These are phyloP conservation scores for Drosophila anomelani DNA, from an alignment of 2,888 invertebrate genomes.

Conservation along the genomic window DNA sequence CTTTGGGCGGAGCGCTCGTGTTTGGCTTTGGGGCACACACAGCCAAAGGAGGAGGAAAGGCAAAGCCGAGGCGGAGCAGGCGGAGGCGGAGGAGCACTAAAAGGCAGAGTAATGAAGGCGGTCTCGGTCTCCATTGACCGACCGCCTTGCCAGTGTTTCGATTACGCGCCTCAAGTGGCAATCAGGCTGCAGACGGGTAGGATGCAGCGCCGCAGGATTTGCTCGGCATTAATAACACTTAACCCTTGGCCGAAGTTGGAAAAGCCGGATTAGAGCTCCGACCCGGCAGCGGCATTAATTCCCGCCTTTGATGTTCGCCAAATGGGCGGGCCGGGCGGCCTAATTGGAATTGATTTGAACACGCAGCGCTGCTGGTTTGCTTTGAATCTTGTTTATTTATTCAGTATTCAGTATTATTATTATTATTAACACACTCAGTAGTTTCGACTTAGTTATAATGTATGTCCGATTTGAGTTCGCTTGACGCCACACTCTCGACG, in stretches of 20 bases:
- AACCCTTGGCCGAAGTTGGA: slow-evolving; percentile 29
- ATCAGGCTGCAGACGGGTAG: slow-evolving; percentile 46
- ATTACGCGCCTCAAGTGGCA: slow-evolving; percentile 52
- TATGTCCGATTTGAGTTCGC: slow-evolving; percentile 63
- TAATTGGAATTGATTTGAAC: slow-evolving; percentile 53
- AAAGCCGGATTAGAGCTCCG: slow-evolving; percentile 11
- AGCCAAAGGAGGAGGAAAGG: not conserved
- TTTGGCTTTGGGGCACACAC: slow-evolving; percentile 37
- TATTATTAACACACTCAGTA: slow-evolving; percentile 79
- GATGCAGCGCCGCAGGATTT: slow-evolving; percentile 37
- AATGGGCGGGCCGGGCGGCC: not conserved
- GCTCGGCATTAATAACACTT: slow-evolving; percentile 64
- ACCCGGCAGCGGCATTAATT: slow-evolving; percentile 30
- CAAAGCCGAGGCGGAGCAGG: not conserved
- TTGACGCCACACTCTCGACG: slow-evolving; percentile 14
- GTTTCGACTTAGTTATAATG: slow-evolving; percentile 71
- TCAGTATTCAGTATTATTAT: slow-evolving; percentile 64
- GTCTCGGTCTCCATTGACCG: slow-evolving; percentile 48
- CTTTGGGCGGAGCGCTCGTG: slow-evolving; percentile 33
- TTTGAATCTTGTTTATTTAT: slow-evolving; percentile 72
- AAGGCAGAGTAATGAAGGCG: slow-evolving; percentile 66
- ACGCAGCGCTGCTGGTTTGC: slow-evolving; percentile 13
- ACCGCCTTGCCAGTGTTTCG: slow-evolving; percentile 68
- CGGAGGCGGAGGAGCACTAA: slow-evolving; percentile 9
- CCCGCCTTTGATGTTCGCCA: slow-evolving; percentile 32